Conservation (phyloP, 2,797 vertebrate species). For the Melanotaenia boesemani region DNA sequence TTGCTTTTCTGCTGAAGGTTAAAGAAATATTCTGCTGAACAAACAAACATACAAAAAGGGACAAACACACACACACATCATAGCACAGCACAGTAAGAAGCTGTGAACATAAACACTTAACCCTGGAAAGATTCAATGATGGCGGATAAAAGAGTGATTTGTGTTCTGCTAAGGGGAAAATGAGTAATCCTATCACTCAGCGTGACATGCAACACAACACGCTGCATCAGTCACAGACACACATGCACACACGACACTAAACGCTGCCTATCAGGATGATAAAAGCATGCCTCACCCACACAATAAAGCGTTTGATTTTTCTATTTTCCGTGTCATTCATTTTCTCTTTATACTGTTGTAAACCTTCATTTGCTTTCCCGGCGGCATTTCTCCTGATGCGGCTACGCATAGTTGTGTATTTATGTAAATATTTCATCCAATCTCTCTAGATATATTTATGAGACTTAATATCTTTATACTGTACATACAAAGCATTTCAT, state of each 20-base stretch:
- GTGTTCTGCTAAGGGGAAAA: constrained; percentile 83
- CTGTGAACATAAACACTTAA: constrained; percentile 79
- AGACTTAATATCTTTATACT: constrained; percentile 78
- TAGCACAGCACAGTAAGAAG: constrained; percentile 35
- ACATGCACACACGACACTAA: constrained; percentile 68
- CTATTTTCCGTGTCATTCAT: constrained; percentile 80
- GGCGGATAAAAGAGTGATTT: constrained; percentile 84
- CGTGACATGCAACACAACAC: constrained; percentile 82
- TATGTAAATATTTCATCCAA: constrained; percentile 78
- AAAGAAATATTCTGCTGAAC: constrained; percentile 39
- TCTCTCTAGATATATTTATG: constrained; percentile 79
- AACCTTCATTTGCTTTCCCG: constrained; percentile 51
- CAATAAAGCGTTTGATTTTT: constrained; percentile 81
- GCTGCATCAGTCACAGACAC: constrained; percentile 78
- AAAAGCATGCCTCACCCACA: constrained; percentile 76
- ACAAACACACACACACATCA: constrained; percentile 21
- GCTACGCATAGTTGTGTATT: constrained; percentile 74
- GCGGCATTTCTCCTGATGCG: constrained; percentile 64
- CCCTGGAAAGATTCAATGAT: constrained; percentile 84
- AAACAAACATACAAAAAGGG: constrained; percentile 54
- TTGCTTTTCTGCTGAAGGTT: constrained; percentile 42
- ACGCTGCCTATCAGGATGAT: constrained; percentile 81
- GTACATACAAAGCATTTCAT: constrained; percentile 58
- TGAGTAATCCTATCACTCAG: constrained; percentile 83
- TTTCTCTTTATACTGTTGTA: constrained; percentile 67